Evolutionary conservation across 2,113 vertebrate species (phyloP).

Genomic region (Rhagologus leucostigma): DNA sequence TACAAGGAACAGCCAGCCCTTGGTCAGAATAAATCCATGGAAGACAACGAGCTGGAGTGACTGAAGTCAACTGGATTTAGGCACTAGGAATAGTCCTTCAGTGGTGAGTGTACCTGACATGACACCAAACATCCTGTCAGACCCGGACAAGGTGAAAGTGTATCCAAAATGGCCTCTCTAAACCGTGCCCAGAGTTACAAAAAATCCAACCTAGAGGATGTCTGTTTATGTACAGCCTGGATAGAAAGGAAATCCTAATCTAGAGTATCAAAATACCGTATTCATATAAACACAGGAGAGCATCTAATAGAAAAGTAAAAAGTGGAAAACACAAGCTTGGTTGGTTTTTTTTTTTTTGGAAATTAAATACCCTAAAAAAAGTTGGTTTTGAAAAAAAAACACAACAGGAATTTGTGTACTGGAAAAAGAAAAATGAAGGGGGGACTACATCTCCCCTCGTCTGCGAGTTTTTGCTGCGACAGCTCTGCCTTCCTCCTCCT

Average conservation of each 20-base stretch:
- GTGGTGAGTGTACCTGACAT: background rate
- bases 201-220: background rate
- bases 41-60: background rate
- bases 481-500: slow-evolving; percentile 75
- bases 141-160: background rate
- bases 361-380: slow-evolving; percentile 57
- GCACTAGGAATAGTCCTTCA: background rate
- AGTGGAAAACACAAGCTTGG: slow-evolving; percentile 35
- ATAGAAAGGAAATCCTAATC: slow-evolving; percentile 71
- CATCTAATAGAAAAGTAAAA: slow-evolving; percentile 73
- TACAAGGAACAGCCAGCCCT: background rate
- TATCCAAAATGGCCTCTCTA: background rate
- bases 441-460: slow-evolving; percentile 86
- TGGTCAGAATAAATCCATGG: background rate
- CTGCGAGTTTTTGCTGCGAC: slow-evolving; percentile 75
- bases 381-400: background rate
- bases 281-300: slow-evolving; percentile 68
- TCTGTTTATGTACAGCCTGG: slow-evolving; percentile 45
- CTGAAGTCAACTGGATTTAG: background rate
- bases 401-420: background rate
- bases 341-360: background rate
- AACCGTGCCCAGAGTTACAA: background rate
- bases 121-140: background rate
- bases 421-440: background rate
- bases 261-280: slow-evolving; percentile 75